A percentile compares a stretch with the other conserved stretches of the same genome.
Evolutionary conservation across 2,888 invertebrate genomes (phyloP).

Genomic region (Eilema griseolum): DNA sequence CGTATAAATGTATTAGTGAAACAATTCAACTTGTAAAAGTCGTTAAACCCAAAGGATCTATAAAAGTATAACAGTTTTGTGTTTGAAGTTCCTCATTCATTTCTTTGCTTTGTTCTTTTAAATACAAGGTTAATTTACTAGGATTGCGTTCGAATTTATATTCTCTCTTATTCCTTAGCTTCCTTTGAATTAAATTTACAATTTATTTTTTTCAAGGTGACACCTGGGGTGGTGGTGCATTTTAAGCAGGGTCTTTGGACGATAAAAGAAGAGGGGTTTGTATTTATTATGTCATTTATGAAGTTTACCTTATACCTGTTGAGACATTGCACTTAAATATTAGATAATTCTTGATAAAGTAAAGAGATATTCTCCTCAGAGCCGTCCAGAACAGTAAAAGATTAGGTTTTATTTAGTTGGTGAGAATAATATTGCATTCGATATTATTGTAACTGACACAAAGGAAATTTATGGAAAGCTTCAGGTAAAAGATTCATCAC

Average conservation of each 20-base stretch:
- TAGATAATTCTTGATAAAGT: no score
- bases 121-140: constrained; percentile 1
- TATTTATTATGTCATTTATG: neutral
- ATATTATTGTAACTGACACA: no score
- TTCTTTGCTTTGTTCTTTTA: constrained; percentile 15
- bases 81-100: constrained; percentile 22
- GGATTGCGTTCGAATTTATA: constrained; percentile 1
- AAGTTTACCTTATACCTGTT: no score
- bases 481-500: no score
- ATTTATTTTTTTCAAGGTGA: neutral
- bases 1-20: constrained; percentile 48
- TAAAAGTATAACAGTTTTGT: constrained; percentile 51
- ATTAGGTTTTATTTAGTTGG: no score
- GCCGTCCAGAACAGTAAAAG: no score
- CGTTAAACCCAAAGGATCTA: constrained; percentile 53
- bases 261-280: neutral
- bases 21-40: constrained; percentile 53
- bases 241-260: neutral
- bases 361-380: no score
- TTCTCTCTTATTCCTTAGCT: neutral
- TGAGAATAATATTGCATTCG: no score
- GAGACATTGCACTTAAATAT: no score
- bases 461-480: no score
- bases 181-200: neutral
- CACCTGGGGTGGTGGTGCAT: neutral